Conservation (phyloP, 2,888 invertebrate genomes). For the Cybosia mesomella region DNA sequence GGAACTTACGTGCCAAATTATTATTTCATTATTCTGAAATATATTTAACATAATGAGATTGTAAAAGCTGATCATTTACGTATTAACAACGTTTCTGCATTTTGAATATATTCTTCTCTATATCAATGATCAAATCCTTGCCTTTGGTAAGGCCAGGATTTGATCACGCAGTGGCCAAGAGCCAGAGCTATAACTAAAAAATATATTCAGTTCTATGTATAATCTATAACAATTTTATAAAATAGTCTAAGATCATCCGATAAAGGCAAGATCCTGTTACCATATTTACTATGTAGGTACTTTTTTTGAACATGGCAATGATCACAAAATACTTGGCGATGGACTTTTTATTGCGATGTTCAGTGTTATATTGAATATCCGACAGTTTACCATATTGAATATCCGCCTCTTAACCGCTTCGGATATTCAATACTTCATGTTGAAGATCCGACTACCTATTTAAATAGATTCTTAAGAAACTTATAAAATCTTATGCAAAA, state of each 20-base stretch:
- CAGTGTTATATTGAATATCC: not conserved
- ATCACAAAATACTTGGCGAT: too few relatives aligned
- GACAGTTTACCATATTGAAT: not conserved
- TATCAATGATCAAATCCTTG: too few relatives aligned
- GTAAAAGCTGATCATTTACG: not conserved
- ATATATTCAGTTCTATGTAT: too few relatives aligned
- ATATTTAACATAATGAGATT: slow-evolving; percentile 2
- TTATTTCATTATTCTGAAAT: not conserved
- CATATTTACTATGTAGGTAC: too few relatives aligned
- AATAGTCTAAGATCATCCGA: too few relatives aligned
- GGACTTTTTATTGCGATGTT: not conserved
- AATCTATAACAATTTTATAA: too few relatives aligned
- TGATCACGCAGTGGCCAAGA: too few relatives aligned
- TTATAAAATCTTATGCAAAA: not conserved
- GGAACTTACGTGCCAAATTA: not conserved
- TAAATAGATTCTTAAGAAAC: not conserved
- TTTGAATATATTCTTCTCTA: not conserved
- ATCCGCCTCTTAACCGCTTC: not conserved
- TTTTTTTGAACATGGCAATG: too few relatives aligned
- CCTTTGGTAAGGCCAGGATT: too few relatives aligned
- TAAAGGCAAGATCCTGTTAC: too few relatives aligned
- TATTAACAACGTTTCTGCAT: not conserved
- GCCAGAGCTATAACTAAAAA: too few relatives aligned
- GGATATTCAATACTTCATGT: not conserved
- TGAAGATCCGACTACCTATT: not conserved